Evolutionary conservation across 2,113 vertebrate species (phyloP).

Genomic region (Sapayoa aenigma): DNA sequence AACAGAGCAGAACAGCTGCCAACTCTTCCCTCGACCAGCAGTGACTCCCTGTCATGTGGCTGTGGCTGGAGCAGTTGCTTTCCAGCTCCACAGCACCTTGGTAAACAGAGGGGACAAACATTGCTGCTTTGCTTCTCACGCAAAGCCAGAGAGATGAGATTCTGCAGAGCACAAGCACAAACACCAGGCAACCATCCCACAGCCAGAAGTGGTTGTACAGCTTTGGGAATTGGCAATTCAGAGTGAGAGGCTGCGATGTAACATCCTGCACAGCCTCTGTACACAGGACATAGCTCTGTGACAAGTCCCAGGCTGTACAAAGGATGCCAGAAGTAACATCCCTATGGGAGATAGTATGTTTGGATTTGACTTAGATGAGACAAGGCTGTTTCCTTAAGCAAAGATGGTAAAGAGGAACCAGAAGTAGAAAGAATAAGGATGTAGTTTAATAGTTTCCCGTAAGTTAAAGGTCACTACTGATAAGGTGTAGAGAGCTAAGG

Average conservation of each 20-base stretch:
- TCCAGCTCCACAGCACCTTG: neutral
- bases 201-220: neutral
- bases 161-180: neutral
- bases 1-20: neutral
- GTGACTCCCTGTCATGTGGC: neutral
- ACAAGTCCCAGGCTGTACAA: neutral
- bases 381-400: too few species aligned
- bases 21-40: neutral
- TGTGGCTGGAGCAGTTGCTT: neutral
- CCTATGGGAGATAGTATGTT: too few species aligned
- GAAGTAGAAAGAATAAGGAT: too few species aligned
- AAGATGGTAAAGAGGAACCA: too few species aligned
- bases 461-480: too few species aligned
- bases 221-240: neutral
- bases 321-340: neutral
- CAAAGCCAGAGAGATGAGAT: neutral
- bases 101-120: neutral
- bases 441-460: too few species aligned
- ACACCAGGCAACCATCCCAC: accelerated
- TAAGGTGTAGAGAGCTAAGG: too few species aligned
- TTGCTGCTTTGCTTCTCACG: accelerated
- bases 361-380: too few species aligned
- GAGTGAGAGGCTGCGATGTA: accelerated
- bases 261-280: neutral
- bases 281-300: neutral